Percentiles rank a stretch among this genome's conserved stretches.
Conservation (phyloP, 2,888 invertebrate species). For the Dasysyrphus albostriatus region DNA sequence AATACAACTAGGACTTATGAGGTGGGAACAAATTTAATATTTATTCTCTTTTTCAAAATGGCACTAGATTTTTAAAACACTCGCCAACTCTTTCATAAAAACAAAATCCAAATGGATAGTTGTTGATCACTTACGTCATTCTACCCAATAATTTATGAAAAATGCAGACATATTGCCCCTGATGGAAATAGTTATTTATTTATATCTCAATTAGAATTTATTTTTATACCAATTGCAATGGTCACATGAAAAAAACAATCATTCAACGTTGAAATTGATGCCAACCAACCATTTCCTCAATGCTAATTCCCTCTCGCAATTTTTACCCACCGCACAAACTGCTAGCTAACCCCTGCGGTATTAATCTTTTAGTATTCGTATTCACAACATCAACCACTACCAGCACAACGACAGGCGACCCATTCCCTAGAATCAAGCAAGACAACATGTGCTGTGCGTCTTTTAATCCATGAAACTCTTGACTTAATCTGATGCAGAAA, state of each 20-base stretch:
- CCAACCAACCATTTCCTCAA: slow-evolving; percentile 56
- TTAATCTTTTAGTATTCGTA: slow-evolving; percentile 32
- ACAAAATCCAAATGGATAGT: background rate
- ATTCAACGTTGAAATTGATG: slow-evolving; percentile 40
- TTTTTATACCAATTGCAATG: slow-evolving; percentile 18
- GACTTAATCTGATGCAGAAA: slow-evolving; percentile 28
- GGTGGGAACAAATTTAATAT: too few species aligned
- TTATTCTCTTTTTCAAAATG: too few species aligned
- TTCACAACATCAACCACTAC: slow-evolving; percentile 4
- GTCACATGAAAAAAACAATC: background rate
- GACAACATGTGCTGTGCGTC: slow-evolving; percentile 4
- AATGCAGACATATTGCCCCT: background rate
- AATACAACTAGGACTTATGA: too few species aligned
- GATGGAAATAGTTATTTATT: background rate
- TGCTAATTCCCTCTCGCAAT: slow-evolving; percentile 37
- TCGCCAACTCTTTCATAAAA: too few species aligned
- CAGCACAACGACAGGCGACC: background rate
- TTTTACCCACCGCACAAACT: slow-evolving; percentile 11
- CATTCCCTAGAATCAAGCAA: slow-evolving; percentile 3
- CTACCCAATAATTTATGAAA: background rate
- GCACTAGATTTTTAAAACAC: too few species aligned
- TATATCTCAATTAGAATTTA: slow-evolving; percentile 33
- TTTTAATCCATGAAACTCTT: slow-evolving; percentile 27
- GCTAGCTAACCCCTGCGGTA: slow-evolving; percentile 12
- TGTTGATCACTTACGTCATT: background rate